Base-by-base conservation (phyloP, 2,888 invertebrate species). In the Tupiocoris notatus region DNA sequence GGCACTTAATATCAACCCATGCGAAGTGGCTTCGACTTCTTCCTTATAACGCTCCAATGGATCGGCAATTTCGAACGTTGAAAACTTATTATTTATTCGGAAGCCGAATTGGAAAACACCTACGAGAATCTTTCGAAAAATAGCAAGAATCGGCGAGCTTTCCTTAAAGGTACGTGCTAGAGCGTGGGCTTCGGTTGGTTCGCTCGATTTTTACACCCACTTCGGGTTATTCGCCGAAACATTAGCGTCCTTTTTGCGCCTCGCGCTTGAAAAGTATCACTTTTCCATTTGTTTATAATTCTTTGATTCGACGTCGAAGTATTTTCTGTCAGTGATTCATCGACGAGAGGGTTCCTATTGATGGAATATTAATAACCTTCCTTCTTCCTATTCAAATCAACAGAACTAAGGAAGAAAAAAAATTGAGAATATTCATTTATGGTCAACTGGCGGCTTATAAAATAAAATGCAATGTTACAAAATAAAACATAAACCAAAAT, bases 21-120 rank as follows among this genome's bases (percentile, higher is more conserved):
- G 39, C 39, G 39, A 39, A 39, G 12, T 7, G 12, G 3, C 39
- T 39, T 39, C 6, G 39, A 39, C 39, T 39, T n/a, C n/a, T n/a
- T 39, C 39, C 39, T 39, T 39, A 39, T n/a, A n/a, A n/a, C n/a
- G n/a, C n/a, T 12, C 39, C 39, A 12, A 39, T 12, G 12, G 39
- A 39, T 7, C 39, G 39, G 39, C 39, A 12, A 39, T 39, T 39
- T 12, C 39, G 39, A 39, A 12, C 39, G 39, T 39, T 39, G 25
- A 25, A 65, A 65, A 65, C 63, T 63, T 22, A 22, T 65, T 65
- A 65, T 65, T 65, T 65, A 65, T 65, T 65, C 65, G 65, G 65
- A 18, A 65, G 65, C 39, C 65, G 56, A 57, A 67, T 67, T 67
- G 21, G 67, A 22, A 56, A 67, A 54, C 67, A 54, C 67, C 56